Evolutionary conservation across 2,888 invertebrate genomes (phyloP), one percentile per base, ranked within the genome.

Genomic region (Agriopis marginaria): DNA sequence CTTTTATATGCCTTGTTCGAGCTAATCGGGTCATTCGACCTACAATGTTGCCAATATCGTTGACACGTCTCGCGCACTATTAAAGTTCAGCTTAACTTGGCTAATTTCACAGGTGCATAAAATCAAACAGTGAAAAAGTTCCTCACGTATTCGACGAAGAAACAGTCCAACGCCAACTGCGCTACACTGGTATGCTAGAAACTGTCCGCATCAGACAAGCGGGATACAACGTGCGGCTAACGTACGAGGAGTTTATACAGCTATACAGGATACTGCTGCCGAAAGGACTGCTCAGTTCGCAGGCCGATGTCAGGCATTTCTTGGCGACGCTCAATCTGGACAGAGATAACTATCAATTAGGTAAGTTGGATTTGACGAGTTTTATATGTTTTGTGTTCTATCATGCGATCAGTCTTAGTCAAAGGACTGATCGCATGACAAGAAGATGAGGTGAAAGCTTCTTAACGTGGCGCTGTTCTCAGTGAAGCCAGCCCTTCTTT

Each of bases 181-280:
- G 99, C 10, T 99, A 99, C 90, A 99, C 99, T 0, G 99, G 99
- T 72, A 99, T 99, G 99, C 86, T 99, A 81, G 99, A 99, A 86
- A 99, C 99, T 0, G 99, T 99, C 12, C 95, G 98, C 78, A 99
- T 99, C 74, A 95, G 99, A 61, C 98, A 98, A 85, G 98, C 99
- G 2, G 99, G 99, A 2, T 99, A 99, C 93, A 98, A 98, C 89
- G 98, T 99, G 72, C 95, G 99, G 47, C 95, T 99, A 47, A 97
- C 98, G 0, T 99, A 98, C 89, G 98, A 98, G 86, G 98, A 99
- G 90, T 99, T 99, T 89, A 97, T 98, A 73, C 98, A 98, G 84
- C 93, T 98, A 68, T 99, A 99, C 89, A 95, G 99, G 83, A 98
- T 99, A 87, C 92, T 99, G 70, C 91, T 99, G 79, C 98, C 98